phyloP scores from a whole-genome alignment of 2,888 invertebrate species.

The Calephelis perditalis region DNA sequence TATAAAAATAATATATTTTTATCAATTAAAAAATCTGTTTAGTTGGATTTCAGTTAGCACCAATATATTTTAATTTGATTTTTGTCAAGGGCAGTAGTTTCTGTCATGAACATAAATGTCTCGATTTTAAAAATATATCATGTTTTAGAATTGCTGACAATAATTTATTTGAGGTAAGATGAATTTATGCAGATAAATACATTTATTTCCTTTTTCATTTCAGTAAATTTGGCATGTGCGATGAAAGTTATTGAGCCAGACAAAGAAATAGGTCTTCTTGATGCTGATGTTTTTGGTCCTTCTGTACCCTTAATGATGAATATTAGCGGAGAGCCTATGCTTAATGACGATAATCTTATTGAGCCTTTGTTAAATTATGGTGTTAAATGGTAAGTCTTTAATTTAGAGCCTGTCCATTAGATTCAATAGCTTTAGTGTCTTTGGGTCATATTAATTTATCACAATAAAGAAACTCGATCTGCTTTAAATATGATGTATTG shows the following conservation, averaged over 20 bases:
- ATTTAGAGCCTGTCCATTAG: not conserved
- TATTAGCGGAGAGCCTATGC: conserved; percentile 86
- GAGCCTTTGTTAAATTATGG: conserved; percentile 94
- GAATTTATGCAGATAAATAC: no score
- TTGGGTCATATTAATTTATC: no score
- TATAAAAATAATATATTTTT: no score
- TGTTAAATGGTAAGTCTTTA: conserved; percentile 86
- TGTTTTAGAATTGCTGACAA: not conserved
- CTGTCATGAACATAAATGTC: no score
- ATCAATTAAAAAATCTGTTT: no score
- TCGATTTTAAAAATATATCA: not conserved
- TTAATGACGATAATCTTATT: conserved; percentile 89
- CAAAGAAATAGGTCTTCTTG: conserved; percentile 89
- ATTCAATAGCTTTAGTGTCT: no score
- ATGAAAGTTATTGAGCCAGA: conserved; percentile 81
- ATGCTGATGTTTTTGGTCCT: conserved; percentile 97
- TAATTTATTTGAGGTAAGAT: no score
- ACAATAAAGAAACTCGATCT: no score
- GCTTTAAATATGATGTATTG: no score
- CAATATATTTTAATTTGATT: no score
- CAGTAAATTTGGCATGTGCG: conserved; percentile 92
- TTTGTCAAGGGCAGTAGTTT: no score
- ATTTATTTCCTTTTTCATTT: conserved; percentile 29
- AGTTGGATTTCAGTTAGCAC: no score
- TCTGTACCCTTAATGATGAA: conserved; percentile 97